Conservation (phyloP, 1,140 invertebrate genomes). For the Mesaphorura yosii region DNA sequence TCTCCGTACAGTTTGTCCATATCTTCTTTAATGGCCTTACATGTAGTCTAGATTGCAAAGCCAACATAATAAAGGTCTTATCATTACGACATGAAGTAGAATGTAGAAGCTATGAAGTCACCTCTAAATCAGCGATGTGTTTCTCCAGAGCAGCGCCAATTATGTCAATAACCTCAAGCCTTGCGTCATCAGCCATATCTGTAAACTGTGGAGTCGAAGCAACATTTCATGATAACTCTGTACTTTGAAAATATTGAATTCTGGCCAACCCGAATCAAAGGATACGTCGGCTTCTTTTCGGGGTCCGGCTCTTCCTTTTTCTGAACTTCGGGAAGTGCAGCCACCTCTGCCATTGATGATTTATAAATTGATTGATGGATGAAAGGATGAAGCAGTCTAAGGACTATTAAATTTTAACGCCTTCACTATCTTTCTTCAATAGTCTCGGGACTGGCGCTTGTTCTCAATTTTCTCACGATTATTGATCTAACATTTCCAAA, state of each 20-base stretch:
- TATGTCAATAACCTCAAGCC: conserved; percentile 72
- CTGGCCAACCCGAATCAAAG: conserved; percentile 17
- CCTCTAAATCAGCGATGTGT: conserved; percentile 68
- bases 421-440: no score
- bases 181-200: conserved; percentile 86
- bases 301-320: background rate
- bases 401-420: no score
- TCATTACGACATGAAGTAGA: background rate
- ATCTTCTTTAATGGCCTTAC: conserved; percentile 79
- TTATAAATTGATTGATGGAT: no score
- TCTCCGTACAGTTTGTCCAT: conserved; percentile 91
- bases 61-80: conserved; percentile 1
- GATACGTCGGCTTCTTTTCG: conserved; percentile 12
- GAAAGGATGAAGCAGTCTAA: no score
- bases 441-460: no score
- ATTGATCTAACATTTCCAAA: no score
- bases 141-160: conserved; percentile 87
- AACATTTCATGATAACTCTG: background rate
- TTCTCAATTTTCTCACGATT: no score
- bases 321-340: no score
- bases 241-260: background rate
- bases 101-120: conserved; percentile 33
- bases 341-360: no score
- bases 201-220: conserved; percentile 47
- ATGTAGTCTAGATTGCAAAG: conserved; percentile 50